phyloP scores from a whole-genome alignment of 2,888 invertebrate genomes.

The Hirtodrosophila cameraria region DNA sequence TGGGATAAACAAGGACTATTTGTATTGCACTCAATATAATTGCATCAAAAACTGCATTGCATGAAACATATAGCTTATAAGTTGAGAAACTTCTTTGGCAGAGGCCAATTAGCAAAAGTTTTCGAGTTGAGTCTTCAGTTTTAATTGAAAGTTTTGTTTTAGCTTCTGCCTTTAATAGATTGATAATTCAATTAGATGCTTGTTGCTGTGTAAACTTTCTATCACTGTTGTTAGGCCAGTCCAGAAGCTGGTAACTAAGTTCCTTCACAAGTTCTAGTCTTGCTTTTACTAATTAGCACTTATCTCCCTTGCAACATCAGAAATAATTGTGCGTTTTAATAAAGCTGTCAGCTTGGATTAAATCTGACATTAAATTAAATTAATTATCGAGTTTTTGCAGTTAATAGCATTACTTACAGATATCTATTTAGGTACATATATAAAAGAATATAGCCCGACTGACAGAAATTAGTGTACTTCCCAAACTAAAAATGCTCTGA shows the following conservation, averaged over 20 bases:
- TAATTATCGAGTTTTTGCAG: too few species aligned
- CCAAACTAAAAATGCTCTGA: too few species aligned
- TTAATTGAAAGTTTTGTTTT: conserved; percentile 13
- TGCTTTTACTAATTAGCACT: neutral
- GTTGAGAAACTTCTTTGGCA: conserved; percentile 27
- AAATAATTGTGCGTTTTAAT: conserved; percentile 9
- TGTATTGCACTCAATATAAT: conserved; percentile 46
- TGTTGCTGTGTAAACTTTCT: conserved; percentile 3
- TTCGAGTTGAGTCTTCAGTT: conserved; percentile 15
- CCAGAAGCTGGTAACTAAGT: conserved; percentile 1
- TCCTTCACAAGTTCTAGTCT: neutral
- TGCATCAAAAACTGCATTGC: conserved; percentile 30
- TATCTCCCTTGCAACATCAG: neutral
- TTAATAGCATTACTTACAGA: too few species aligned
- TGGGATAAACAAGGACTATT: conserved; percentile 7
- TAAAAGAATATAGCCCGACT: too few species aligned
- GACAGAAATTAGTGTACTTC: too few species aligned
- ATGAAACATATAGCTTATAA: conserved; percentile 13
- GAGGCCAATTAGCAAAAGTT: conserved; percentile 58
- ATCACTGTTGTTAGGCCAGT: neutral
- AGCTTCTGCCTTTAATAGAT: conserved; percentile 5
- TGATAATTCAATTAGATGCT: conserved; percentile 33
- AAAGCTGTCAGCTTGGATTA: neutral
- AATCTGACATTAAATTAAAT: too few species aligned
- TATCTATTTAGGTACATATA: too few species aligned